Conservation (phyloP, 1,140 invertebrate species). For the Drosophila pachea region DNA sequence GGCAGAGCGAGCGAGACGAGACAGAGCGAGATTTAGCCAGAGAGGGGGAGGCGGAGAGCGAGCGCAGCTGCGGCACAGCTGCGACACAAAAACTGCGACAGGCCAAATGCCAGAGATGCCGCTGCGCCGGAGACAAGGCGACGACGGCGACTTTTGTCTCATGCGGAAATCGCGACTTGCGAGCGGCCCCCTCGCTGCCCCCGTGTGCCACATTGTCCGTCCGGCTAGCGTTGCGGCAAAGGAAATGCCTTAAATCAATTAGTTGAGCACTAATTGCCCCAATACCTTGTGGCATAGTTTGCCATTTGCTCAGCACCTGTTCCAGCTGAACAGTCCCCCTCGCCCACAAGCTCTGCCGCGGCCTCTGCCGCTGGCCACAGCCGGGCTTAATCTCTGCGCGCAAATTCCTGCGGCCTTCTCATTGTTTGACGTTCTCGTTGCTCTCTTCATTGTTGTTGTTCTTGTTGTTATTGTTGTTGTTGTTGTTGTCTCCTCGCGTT, state of each 20-base stretch:
- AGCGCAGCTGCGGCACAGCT: slow-evolving; percentile 6
- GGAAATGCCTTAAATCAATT: slow-evolving; percentile 79
- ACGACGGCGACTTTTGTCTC: slow-evolving; percentile 46
- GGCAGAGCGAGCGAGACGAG: slow-evolving; percentile 5
- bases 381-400: slow-evolving; percentile 63
- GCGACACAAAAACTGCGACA: slow-evolving; percentile 31
- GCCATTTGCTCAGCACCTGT: slow-evolving; percentile 75
- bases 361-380: slow-evolving; percentile 15
- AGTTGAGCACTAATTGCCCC: slow-evolving; percentile 78
- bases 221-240: slow-evolving; percentile 39
- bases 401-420: slow-evolving; percentile 75
- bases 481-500: slow-evolving; percentile 49
- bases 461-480: slow-evolving; percentile 42
- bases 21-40: background rate
- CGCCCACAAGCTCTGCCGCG: background rate
- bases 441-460: slow-evolving; percentile 31
- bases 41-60: background rate
- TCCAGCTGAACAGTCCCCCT: slow-evolving; percentile 17
- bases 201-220: slow-evolving; percentile 22
- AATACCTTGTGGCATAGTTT: slow-evolving; percentile 78
- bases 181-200: background rate
- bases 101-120: slow-evolving; percentile 71
- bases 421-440: slow-evolving; percentile 59
- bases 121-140: slow-evolving; percentile 64
- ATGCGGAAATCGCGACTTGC: slow-evolving; percentile 61